These are phyloP conservation scores for Kuschelorhynchus macadamiae DNA, from an alignment of 2,888 invertebrate genomes.

Conservation along the genomic window DNA sequence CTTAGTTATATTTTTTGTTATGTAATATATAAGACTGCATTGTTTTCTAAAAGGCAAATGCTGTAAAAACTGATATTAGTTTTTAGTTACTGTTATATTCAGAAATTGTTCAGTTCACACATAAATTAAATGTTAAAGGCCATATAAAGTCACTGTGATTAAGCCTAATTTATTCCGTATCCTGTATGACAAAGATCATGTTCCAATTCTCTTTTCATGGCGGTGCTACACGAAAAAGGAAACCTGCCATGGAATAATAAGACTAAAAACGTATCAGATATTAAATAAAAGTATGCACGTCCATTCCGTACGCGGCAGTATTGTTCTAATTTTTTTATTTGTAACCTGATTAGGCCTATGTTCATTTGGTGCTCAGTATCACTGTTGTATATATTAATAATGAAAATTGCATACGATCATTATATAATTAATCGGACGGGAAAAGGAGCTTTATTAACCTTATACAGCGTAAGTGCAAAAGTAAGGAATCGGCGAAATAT, in stretches of 20 bases:
- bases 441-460: too few relatives aligned
- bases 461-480: too few relatives aligned
- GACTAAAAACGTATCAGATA: slow-evolving; percentile 1
- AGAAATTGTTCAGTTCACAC: background rate
- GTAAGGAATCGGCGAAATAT: too few relatives aligned
- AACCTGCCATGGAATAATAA: slow-evolving; percentile 7
- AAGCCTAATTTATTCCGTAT: slow-evolving; percentile 20
- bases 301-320: background rate
- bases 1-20: too few relatives aligned
- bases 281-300: background rate
- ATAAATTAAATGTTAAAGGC: slow-evolving; percentile 5
- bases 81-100: background rate
- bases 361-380: too few relatives aligned
- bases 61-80: background rate
- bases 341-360: too few relatives aligned
- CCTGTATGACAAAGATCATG: slow-evolving; percentile 27
- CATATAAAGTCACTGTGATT: slow-evolving; percentile 3
- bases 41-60: background rate
- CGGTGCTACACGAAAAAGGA: slow-evolving; percentile 15
- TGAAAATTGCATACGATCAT: too few relatives aligned
- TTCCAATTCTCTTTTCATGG: slow-evolving; percentile 21
- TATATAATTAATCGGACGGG: too few relatives aligned
- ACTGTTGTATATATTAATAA: too few relatives aligned
- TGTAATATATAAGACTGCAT: background rate
- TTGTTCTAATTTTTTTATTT: too few relatives aligned